Evolutionary conservation across 2,797 vertebrate species (phyloP).

Genomic region (Cryptoblepharus egeriae): DNA sequence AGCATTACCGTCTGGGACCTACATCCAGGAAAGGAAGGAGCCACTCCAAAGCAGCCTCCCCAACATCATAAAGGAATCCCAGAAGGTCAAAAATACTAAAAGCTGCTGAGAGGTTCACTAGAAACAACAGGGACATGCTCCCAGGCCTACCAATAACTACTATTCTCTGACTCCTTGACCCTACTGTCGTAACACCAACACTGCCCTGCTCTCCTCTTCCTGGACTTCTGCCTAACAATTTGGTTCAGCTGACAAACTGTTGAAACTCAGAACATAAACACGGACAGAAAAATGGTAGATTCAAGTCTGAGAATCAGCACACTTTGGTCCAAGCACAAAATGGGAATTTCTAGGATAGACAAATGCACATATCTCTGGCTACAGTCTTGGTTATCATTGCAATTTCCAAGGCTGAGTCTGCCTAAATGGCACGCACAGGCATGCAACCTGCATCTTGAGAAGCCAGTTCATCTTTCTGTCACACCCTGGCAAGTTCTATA

Average conservation of each 20-base stretch:
- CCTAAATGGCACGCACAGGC: constrained; percentile 52
- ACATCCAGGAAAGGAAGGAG: background rate
- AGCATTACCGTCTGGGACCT: background rate
- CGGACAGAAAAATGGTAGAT: background rate
- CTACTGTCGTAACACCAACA: too few species aligned
- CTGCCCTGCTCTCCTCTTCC: background rate
- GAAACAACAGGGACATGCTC: too few species aligned
- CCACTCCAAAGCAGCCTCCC: background rate
- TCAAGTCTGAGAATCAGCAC: background rate
- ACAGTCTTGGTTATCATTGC: background rate
- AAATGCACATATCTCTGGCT: background rate
- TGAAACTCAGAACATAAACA: background rate
- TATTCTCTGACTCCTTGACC: background rate
- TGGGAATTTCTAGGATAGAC: background rate
- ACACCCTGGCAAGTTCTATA: constrained; percentile 57
- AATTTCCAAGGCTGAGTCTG: constrained; percentile 37
- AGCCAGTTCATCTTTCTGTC: constrained; percentile 43
- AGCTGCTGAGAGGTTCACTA: too few species aligned
- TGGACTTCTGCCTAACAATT: background rate
- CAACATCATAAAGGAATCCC: too few species aligned
- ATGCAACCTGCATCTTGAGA: constrained; percentile 28
- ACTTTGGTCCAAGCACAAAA: background rate
- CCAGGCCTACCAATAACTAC: background rate
- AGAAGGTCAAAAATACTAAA: too few species aligned
- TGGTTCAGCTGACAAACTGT: background rate